phyloP scores from a whole-genome alignment of 2,888 invertebrate species.

The Didymodactylos carnosus region DNA sequence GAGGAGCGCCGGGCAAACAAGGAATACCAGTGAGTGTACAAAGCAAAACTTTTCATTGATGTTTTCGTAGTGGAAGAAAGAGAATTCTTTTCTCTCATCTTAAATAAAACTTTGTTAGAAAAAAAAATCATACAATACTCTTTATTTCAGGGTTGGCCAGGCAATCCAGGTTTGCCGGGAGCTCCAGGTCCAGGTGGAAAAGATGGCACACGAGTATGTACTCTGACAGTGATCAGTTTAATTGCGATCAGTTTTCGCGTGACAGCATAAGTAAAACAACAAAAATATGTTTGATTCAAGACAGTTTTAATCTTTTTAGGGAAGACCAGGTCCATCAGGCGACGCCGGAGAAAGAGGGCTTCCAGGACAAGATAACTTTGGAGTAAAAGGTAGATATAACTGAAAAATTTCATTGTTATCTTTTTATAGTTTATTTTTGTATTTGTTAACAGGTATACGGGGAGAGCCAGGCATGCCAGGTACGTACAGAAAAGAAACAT shows the following conservation, averaged over 20 bases:
- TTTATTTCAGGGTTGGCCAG: conserved; percentile 8
- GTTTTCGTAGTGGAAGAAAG: neutral
- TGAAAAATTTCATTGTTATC: no score
- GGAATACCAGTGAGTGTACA: neutral
- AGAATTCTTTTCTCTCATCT: no score
- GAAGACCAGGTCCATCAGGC: no score
- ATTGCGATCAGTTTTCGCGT: no score
- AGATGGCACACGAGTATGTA: no score
- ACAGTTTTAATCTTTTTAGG: no score
- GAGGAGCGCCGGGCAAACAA: conserved; percentile 14
- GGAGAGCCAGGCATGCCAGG: conserved; percentile 3
- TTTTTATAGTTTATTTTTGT: neutral
- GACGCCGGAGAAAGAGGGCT: no score
- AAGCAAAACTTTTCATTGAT: neutral
- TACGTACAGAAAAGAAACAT: neutral
- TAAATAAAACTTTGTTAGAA: neutral
- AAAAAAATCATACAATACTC: conserved; percentile 1
- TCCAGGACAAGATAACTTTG: neutral
- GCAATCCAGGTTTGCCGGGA: conserved; percentile 15
- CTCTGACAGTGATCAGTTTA: no score
- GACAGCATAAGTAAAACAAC: no score
- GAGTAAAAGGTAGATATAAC: neutral
- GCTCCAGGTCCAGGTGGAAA: conserved; percentile 13
- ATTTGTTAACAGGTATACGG: neutral
- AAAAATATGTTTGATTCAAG: no score